These are phyloP conservation scores for Pempheris klunzingeri DNA, from an alignment of 2,797 vertebrate species.

Conservation along the genomic window DNA sequence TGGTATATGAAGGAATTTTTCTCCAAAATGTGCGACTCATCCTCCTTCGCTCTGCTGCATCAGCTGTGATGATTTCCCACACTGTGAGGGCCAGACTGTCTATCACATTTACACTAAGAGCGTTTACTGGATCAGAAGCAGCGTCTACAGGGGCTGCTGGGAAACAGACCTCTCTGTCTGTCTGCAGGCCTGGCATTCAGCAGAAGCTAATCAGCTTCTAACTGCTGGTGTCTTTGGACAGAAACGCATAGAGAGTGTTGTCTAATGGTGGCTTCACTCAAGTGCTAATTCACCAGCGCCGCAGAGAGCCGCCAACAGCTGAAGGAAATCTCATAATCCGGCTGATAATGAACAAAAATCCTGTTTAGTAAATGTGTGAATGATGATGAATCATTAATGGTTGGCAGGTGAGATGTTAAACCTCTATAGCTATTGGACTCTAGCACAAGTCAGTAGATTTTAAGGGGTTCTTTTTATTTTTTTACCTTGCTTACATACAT, in stretches of 20 bases:
- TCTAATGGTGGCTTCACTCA: conserved; percentile 4
- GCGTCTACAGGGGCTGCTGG: conserved; percentile 53
- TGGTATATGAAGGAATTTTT: neutral
- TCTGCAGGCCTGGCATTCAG: conserved; percentile 52
- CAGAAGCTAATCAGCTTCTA: conserved; percentile 51
- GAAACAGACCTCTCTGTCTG: conserved; percentile 21
- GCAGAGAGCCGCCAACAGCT: neutral
- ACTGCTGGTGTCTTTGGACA: conserved; percentile 32
- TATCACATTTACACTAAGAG: neutral
- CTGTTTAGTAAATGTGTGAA: conserved; percentile 10
- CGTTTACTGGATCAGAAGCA: conserved; percentile 22
- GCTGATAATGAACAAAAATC: conserved; percentile 7
- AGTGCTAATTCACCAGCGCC: neutral
- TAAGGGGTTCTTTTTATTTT: no score
- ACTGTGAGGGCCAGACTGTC: neutral
- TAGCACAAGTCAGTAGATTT: no score
- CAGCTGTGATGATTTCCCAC: neutral
- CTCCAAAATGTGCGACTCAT: neutral
- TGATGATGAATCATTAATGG: neutral
- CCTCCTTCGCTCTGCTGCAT: neutral
- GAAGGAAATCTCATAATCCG: conserved; percentile 8
- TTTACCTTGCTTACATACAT: no score
- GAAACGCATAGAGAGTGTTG: neutral
- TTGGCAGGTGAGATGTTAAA: no score
- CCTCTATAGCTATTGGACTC: no score